Conservation (phyloP, 2,888 invertebrate genomes). For the Dolichomitus sp. region DNA sequence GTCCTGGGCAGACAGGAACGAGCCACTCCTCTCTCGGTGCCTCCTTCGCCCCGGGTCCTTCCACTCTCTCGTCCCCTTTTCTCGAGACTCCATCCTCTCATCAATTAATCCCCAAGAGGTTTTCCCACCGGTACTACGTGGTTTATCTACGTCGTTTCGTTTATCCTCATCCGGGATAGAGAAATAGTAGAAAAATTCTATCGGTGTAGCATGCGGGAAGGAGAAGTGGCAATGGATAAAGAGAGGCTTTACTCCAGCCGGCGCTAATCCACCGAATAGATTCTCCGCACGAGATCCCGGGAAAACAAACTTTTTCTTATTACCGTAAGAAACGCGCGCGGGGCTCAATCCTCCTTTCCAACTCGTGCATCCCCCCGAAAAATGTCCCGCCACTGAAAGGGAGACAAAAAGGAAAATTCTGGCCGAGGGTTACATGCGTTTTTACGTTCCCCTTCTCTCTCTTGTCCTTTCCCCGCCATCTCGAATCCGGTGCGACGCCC, state of each 20-base stretch:
- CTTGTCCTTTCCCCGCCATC: not conserved
- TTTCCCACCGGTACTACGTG: conserved; percentile 35
- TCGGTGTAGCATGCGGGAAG: not conserved
- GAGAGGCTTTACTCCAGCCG: not conserved
- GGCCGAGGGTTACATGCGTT: not conserved
- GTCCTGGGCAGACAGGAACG: conserved; percentile 8
- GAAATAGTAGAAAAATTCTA: conserved; percentile 11
- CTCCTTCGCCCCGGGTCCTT: not conserved
- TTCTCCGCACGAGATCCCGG: conserved; percentile 18
- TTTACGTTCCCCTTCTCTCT: not conserved
- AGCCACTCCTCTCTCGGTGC: conserved; percentile 10
- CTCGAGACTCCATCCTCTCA: conserved; percentile 30
- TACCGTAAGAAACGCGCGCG: not conserved
- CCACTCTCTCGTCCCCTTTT: not conserved
- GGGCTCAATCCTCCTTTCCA: not conserved
- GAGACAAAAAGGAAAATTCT: not conserved
- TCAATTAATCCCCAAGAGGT: conserved; percentile 36
- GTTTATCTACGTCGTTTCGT: conserved; percentile 28
- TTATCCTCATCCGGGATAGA: conserved; percentile 35
- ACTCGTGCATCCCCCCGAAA: conserved; percentile 21
- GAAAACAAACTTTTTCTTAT: conserved; percentile 19
- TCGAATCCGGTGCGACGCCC: conserved; percentile 2
- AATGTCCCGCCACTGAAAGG: not conserved
- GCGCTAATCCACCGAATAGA: conserved; percentile 39
- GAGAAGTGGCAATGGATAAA: conserved; percentile 7